Conservation (phyloP, 2,113 vertebrate genomes). For the Arothron firmamentum region DNA sequence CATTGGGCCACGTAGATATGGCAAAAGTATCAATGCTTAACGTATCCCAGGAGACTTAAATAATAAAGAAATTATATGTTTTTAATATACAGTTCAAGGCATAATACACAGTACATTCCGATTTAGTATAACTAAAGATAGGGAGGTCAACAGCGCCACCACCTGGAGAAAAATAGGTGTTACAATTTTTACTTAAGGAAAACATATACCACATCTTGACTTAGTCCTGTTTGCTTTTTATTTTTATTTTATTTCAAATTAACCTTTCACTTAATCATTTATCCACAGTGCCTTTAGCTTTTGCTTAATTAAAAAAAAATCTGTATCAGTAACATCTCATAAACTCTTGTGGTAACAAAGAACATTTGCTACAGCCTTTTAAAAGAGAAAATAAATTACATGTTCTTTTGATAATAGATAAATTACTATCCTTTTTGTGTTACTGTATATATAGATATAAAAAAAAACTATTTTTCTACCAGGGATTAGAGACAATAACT, state of each 20-base stretch:
- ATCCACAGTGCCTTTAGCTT: slow-evolving; percentile 47
- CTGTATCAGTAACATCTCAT: slow-evolving; percentile 51
- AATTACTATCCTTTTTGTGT: slow-evolving; percentile 70
- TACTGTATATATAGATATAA: slow-evolving; percentile 48
- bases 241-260: slow-evolving; percentile 62
- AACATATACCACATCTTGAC: slow-evolving; percentile 6
- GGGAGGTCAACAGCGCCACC: slow-evolving; percentile 48
- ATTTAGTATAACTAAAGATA: neutral
- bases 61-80: neutral
- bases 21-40: too few species aligned
- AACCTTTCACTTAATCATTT: slow-evolving; percentile 45
- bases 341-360: slow-evolving; percentile 61
- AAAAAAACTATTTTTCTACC: slow-evolving; percentile 52
- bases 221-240: slow-evolving; percentile 3
- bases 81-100: neutral
- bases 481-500: slow-evolving; percentile 48
- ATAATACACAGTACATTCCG: too few species aligned
- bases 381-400: slow-evolving; percentile 77
- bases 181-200: slow-evolving; percentile 4
- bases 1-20: too few species aligned
- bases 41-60: neutral
- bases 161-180: slow-evolving; percentile 18
- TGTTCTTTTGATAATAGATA: slow-evolving; percentile 73
- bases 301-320: slow-evolving; percentile 42
- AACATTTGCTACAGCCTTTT: slow-evolving; percentile 56